Evolutionary conservation across 2,888 invertebrate genomes (phyloP).

Genomic region (Dorcus parallelipipedus): DNA sequence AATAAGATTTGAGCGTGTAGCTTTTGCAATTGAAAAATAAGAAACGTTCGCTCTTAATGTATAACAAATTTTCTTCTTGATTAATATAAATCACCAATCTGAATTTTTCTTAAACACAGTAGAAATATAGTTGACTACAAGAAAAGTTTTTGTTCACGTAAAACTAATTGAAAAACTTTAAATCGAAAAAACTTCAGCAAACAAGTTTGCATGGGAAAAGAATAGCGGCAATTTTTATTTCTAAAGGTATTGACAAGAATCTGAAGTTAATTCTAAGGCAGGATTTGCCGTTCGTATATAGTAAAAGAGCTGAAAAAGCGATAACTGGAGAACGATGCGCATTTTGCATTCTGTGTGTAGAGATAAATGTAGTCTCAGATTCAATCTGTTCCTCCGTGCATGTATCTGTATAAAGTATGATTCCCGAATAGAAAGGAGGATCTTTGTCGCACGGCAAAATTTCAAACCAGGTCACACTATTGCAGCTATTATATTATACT

Average conservation of each 20-base stretch:
- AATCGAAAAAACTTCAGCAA: conserved; percentile 11
- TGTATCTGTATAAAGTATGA: neutral
- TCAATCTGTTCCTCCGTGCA: neutral
- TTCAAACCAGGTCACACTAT: too few relatives aligned
- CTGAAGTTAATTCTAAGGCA: neutral
- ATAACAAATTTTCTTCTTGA: too few relatives aligned
- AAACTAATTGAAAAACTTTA: conserved; percentile 29
- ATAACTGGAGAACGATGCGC: neutral
- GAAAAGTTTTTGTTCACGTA: conserved; percentile 14
- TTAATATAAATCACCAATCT: too few relatives aligned
- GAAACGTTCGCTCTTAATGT: too few relatives aligned
- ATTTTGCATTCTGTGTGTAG: neutral
- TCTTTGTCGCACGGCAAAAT: too few relatives aligned
- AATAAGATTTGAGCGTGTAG: too few relatives aligned
- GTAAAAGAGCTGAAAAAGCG: neutral
- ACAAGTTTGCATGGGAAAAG: neutral
- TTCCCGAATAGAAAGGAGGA: too few relatives aligned
- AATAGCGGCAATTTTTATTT: neutral
- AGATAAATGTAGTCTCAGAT: neutral
- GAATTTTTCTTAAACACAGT: too few relatives aligned
- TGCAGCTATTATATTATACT: too few relatives aligned
- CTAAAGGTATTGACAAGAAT: neutral
- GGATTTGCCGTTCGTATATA: neutral
- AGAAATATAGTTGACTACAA: neutral
- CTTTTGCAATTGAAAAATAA: too few relatives aligned